phyloP scores from a whole-genome alignment of 2,113 vertebrate species.

The Varanus komodoensis region DNA sequence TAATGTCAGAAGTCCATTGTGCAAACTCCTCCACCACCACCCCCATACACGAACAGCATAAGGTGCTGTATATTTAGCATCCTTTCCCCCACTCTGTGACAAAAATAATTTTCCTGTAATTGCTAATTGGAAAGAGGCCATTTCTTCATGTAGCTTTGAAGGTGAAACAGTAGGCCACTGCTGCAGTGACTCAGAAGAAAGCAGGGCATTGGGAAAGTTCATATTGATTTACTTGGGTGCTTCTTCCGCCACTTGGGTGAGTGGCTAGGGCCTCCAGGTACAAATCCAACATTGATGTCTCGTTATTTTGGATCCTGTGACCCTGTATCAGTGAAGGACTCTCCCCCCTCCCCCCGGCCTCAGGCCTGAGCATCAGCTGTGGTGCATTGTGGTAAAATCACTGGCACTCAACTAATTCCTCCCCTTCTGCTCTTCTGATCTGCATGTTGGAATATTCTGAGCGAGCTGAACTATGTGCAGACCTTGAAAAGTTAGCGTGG shows the following conservation, averaged over 20 bases:
- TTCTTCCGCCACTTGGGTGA: not conserved
- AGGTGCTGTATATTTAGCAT: conserved; percentile 56
- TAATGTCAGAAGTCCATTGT: conserved; percentile 64
- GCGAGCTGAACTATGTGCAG: not conserved
- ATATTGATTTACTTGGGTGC: not conserved
- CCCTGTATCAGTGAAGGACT: not conserved
- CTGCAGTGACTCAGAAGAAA: conserved; percentile 13
- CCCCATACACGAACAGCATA: conserved; percentile 1
- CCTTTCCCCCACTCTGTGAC: conserved; percentile 59
- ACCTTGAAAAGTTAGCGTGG: not conserved
- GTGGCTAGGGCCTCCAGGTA: not conserved
- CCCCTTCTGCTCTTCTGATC: not conserved
- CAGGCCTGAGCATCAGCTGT: not conserved
- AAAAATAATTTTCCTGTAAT: conserved; percentile 70
- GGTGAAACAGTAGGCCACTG: conserved; percentile 69
- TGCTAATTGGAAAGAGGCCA: conserved; percentile 70
- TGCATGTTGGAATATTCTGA: not conserved
- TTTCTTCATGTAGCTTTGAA: conserved; percentile 54
- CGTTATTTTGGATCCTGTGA: too few relatives aligned
- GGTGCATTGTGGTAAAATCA: not conserved
- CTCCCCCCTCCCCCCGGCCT: not conserved
- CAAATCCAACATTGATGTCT: not conserved
- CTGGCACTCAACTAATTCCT: not conserved
- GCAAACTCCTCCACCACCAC: conserved; percentile 22
- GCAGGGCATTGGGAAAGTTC: conserved; percentile 2